phyloP scores from a whole-genome alignment of 2,113 vertebrate genomes.

The Spea bombifrons region DNA sequence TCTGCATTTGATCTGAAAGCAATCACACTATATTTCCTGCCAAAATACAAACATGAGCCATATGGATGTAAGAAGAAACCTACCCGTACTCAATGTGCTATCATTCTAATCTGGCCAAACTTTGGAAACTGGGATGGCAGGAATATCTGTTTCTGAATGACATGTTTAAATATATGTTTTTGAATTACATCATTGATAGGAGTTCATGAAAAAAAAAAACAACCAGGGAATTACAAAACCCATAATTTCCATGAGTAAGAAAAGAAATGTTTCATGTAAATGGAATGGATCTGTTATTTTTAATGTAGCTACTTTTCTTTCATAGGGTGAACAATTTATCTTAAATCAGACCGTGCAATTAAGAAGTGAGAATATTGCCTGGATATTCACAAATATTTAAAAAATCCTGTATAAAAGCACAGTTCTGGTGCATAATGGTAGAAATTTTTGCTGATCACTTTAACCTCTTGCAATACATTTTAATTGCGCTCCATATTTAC shows the following conservation, averaged over 20 bases:
- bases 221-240: constrained; percentile 34
- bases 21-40: constrained; percentile 66
- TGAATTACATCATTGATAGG: constrained; percentile 43
- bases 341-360: no score
- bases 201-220: constrained; percentile 23
- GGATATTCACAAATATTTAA: no score
- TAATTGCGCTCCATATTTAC: no score
- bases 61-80: constrained; percentile 66
- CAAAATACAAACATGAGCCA: constrained; percentile 72
- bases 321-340: constrained; percentile 4
- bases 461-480: no score
- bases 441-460: no score
- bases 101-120: constrained; percentile 36
- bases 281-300: constrained; percentile 15
- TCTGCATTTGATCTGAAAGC: constrained; percentile 67
- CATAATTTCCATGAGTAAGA: constrained; percentile 31
- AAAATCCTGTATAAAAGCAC: no score
- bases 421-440: no score
- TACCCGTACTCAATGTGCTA: constrained; percentile 43
- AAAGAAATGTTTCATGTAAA: constrained; percentile 11
- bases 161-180: constrained; percentile 39
- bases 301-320: constrained; percentile 23
- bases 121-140: constrained; percentile 21
- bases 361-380: no score
- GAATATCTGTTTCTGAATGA: constrained; percentile 43